phyloP scores from a whole-genome alignment of 2,797 vertebrate genomes.

The Trachurus trachurus region DNA sequence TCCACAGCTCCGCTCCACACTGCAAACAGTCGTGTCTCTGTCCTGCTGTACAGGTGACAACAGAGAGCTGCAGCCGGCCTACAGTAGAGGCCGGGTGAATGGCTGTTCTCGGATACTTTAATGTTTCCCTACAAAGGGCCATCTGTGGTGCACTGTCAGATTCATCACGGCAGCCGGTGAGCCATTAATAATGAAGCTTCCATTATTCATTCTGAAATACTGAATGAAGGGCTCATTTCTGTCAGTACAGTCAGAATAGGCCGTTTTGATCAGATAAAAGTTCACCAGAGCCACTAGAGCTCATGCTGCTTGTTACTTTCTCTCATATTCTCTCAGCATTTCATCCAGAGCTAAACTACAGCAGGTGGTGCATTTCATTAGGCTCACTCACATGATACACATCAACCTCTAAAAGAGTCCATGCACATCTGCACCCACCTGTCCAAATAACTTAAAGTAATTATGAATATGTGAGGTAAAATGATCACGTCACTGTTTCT shows the following conservation, averaged over 20 bases:
- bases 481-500: no score
- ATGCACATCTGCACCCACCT: no score
- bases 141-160: constrained; percentile 15
- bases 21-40: constrained; percentile 45
- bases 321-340: background rate
- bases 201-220: constrained; percentile 57
- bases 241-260: background rate
- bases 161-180: constrained; percentile 46
- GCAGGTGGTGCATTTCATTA: no score
- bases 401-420: no score
- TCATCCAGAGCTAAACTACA: background rate
- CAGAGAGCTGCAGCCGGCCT: constrained; percentile 7
- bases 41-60: constrained; percentile 45
- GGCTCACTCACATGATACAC: no score
- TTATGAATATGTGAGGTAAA: no score
- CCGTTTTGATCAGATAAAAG: constrained; percentile 7
- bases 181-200: constrained; percentile 61
- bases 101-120: constrained; percentile 15
- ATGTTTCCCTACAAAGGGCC: constrained; percentile 20
- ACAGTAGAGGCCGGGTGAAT: background rate
- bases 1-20: constrained; percentile 22
- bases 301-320: background rate
- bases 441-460: no score
- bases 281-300: background rate
- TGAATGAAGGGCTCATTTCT: background rate